These are phyloP conservation scores for Antheraea assamensis DNA, from an alignment of 2,888 invertebrate species.

Conservation along the genomic window DNA sequence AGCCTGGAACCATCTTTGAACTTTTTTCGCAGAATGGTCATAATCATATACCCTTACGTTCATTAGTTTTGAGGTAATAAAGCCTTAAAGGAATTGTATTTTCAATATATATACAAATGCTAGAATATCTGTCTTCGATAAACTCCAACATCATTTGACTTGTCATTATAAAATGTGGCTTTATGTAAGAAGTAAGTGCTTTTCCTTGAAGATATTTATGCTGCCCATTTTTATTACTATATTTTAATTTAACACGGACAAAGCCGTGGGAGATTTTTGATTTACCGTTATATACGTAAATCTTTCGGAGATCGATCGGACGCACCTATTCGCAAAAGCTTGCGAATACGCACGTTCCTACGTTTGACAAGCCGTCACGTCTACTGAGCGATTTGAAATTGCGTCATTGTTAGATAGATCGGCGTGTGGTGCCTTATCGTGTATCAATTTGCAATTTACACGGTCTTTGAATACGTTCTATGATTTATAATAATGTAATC, in stretches of 20 bases:
- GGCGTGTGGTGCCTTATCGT: conserved; percentile 25
- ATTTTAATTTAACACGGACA: neutral
- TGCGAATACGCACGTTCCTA: conserved; percentile 29
- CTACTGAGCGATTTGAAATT: conserved; percentile 34
- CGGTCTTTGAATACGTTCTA: conserved; percentile 16
- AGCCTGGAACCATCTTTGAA: too few species aligned
- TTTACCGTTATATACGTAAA: neutral
- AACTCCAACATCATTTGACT: too few species aligned
- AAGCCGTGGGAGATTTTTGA: neutral
- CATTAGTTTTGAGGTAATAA: too few species aligned
- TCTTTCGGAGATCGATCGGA: neutral
- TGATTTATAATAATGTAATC: conserved; percentile 8
- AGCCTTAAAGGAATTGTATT: too few species aligned
- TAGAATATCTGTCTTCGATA: too few species aligned
- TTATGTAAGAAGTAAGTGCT: too few species aligned
- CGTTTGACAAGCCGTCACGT: conserved; percentile 37
- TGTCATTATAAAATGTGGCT: too few species aligned
- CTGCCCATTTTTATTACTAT: too few species aligned
- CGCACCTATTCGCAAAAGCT: neutral
- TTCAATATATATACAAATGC: too few species aligned
- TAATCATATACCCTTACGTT: too few species aligned
- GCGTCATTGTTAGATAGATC: conserved; percentile 34
- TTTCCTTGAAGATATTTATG: too few species aligned
- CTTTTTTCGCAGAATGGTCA: too few species aligned
- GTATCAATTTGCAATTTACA: conserved; percentile 23